phyloP scores from a whole-genome alignment of 2,113 vertebrate genomes.

The Cavia porcellus region DNA sequence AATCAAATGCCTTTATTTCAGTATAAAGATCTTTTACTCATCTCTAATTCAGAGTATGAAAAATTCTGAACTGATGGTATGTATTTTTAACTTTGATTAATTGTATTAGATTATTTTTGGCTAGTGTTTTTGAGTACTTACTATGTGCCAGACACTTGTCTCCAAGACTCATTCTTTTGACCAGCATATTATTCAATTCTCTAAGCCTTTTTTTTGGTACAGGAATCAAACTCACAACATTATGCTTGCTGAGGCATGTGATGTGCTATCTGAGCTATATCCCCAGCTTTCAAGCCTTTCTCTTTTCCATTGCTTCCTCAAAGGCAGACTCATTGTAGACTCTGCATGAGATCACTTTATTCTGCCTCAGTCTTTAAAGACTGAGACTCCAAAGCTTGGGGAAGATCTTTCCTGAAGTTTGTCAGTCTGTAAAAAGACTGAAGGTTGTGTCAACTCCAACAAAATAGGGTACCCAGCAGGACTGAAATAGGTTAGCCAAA shows the following conservation, averaged over 20 bases:
- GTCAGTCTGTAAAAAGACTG: slow-evolving; percentile 14
- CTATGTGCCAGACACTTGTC: not conserved
- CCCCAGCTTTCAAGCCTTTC: not conserved
- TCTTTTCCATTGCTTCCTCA: not conserved
- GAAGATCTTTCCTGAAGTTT: slow-evolving; percentile 29
- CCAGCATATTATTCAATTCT: not conserved
- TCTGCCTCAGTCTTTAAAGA: not conserved
- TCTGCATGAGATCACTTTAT: not conserved
- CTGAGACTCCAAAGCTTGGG: not conserved
- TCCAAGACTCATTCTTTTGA: slow-evolving; percentile 30
- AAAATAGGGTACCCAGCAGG: not conserved
- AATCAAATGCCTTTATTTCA: not conserved
- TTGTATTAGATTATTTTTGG: slow-evolving; percentile 41
- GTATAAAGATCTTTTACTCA: slow-evolving; percentile 12
- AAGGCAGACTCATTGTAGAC: slow-evolving; percentile 9
- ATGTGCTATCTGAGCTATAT: no score
- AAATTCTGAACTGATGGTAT: slow-evolving; percentile 37
- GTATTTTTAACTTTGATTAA: slow-evolving; percentile 27
- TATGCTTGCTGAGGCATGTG: no score
- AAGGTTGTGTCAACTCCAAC: slow-evolving; percentile 32
- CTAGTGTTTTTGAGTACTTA: slow-evolving; percentile 18
- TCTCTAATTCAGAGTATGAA: slow-evolving; percentile 33
- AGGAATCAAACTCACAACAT: no score
- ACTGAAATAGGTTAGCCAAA: slow-evolving; percentile 24
- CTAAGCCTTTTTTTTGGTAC: not conserved